phyloP scores from a whole-genome alignment of 1,140 invertebrate species.

The Formica selysi region DNA sequence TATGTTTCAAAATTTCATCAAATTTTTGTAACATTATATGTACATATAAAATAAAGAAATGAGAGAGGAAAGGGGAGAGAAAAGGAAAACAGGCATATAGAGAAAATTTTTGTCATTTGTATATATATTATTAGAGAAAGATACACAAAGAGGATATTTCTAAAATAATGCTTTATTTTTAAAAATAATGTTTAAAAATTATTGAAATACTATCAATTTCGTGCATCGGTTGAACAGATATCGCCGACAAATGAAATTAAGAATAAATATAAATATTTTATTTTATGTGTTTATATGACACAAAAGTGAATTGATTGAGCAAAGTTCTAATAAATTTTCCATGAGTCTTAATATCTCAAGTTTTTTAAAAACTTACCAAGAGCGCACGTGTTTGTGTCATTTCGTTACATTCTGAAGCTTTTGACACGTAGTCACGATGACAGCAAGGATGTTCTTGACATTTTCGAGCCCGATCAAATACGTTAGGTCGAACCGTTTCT shows the following conservation, averaged over 20 bases:
- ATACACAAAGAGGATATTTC: not conserved
- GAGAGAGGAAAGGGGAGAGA: not conserved
- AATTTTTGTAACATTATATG: not conserved
- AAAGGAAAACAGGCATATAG: not conserved
- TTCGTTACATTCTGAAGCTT: not conserved
- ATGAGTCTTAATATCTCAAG: not conserved
- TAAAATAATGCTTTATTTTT: not conserved
- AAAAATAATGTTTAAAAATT: not conserved
- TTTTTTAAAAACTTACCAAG: constrained; percentile 18
- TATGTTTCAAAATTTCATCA: not conserved
- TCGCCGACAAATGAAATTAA: not conserved
- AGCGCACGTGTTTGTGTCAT: not conserved
- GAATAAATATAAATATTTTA: not conserved
- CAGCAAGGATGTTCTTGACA: not conserved
- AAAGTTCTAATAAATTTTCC: not conserved
- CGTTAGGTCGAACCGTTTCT: not conserved
- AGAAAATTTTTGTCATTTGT: not conserved
- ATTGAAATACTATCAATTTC: not conserved
- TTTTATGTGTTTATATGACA: not conserved
- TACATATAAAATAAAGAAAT: not conserved
- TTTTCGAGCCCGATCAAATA: not conserved
- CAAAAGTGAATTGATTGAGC: not conserved
- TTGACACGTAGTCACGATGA: not conserved
- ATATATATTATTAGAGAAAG: not conserved
- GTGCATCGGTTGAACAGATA: not conserved